Base-by-base conservation (phyloP, 92 coral and sea anemone species). In the Muricea muricata region DNA sequence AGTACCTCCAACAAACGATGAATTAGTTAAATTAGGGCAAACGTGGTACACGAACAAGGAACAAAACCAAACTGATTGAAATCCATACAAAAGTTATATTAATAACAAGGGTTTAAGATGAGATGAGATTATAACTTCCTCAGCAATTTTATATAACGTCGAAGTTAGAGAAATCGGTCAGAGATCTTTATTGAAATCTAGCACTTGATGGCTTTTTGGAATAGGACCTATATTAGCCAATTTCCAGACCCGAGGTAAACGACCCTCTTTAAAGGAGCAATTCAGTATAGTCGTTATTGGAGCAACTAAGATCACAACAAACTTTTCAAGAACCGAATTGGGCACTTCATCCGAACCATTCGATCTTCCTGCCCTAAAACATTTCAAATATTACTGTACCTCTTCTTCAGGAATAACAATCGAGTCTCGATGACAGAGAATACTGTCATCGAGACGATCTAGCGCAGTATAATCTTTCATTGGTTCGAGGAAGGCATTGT, bases 41-140 rank as follows among this genome's bases (percentile, higher is more conserved):
- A 78, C 13, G 80, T 77, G 13, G 74, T 82, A 45, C 86, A 69
- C 65, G 85, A 81, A 18, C 55, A 6, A 24, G 72, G 9, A 4
- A 37, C 9, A 31, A 77, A 28, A 46, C 32, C 52, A 77, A 3
- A 40, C 13, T 48, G 40, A 31, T 25, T 50, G 31, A 71, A 72
- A 25, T 73, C 69, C 52, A 32, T 73, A 57, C 70, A 71, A n/a
- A n/a, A n/a, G n/a, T 50, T 26, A 48, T 55, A 85, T 50, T 24
- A 60, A 61, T 84, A n/a, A n/a, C n/a, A 70, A 66, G 40, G 85
- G 78, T 52, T 79, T 86, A 40, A 86, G 78, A 26, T 76, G 69
- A 63, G 32, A 76, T 37, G 68, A 45, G 24, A 85, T 77, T 24
- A 85, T 56, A 29, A 85, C 3, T 30, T 66, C 89, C 78, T 85